Conservation (phyloP, 2,113 vertebrate species). For the Neotoma lepida region DNA sequence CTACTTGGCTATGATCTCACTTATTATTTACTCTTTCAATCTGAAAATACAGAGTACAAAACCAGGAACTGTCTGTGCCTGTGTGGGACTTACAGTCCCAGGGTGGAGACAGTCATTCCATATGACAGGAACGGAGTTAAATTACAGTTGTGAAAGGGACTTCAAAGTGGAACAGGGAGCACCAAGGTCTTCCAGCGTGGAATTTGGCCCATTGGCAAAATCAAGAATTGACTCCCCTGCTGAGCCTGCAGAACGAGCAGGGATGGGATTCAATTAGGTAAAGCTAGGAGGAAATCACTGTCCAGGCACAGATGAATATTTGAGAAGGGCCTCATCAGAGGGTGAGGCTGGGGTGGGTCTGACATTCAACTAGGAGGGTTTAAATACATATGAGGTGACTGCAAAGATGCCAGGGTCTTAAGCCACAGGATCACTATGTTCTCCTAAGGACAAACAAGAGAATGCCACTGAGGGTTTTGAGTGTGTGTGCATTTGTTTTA, state of each 20-base stretch:
- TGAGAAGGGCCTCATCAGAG: not conserved
- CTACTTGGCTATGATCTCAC: not conserved
- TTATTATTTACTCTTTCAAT: not conserved
- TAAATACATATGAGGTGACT: rapidly evolving
- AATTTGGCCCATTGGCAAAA: rapidly evolving
- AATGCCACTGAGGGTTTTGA: not conserved
- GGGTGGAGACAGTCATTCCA: not conserved
- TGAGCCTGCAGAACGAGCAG: not conserved
- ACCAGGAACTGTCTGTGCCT: not conserved
- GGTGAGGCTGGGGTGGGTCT: not conserved
- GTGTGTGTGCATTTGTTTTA: too few relatives aligned
- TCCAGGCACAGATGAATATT: not conserved
- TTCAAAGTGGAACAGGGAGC: not conserved
- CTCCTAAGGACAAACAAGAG: not conserved
- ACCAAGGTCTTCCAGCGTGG: not conserved
- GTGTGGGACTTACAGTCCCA: not conserved
- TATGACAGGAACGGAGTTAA: not conserved
- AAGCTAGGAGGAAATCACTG: not conserved
- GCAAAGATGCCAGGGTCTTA: not conserved
- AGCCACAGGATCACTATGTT: not conserved
- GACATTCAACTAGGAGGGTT: too few relatives aligned
- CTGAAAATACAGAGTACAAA: not conserved
- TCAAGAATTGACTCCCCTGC: not conserved
- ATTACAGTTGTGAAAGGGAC: not conserved
- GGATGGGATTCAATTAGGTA: not conserved